These are phyloP conservation scores for Drosophila borealis DNA, from an alignment of 2,888 invertebrate genomes.

Conservation along the genomic window DNA sequence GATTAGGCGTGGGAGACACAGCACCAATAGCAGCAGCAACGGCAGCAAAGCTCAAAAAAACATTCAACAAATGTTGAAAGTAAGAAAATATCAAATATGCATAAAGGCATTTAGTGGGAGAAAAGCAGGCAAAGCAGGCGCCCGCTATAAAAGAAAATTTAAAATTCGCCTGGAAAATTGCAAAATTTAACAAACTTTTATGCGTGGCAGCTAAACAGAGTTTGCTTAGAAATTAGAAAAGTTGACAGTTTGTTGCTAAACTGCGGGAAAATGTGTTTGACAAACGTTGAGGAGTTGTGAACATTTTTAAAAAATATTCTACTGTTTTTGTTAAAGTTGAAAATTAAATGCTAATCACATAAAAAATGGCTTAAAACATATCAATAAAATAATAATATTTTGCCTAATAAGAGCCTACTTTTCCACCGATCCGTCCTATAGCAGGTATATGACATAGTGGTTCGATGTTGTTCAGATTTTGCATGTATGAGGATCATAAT, in stretches of 20 bases:
- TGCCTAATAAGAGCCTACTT: no score
- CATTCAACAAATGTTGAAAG: constrained; percentile 18
- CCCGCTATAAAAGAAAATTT: background rate
- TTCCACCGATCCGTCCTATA: no score
- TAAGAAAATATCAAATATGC: constrained; percentile 58
- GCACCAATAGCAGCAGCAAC: constrained; percentile 7
- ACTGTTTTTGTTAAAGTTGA: no score
- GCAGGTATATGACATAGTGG: no score
- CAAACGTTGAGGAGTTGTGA: no score
- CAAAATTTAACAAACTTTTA: background rate
- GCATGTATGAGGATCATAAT: no score
- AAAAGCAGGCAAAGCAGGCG: constrained; percentile 9
- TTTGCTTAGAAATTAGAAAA: background rate
- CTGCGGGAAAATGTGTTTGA: no score
- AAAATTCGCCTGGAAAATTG: background rate
- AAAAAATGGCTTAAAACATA: no score
- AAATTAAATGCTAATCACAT: no score
- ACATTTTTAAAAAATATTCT: no score
- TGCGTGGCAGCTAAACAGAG: background rate
- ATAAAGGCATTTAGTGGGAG: constrained; percentile 50
- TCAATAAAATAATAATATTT: no score
- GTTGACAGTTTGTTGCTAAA: background rate
- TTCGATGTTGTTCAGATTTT: no score
- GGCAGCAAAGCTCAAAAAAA: constrained; percentile 18
- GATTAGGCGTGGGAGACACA: constrained; percentile 57